Base-by-base conservation (phyloP, 2,113 vertebrate species). In the Campylorhamphus procurvoides region DNA sequence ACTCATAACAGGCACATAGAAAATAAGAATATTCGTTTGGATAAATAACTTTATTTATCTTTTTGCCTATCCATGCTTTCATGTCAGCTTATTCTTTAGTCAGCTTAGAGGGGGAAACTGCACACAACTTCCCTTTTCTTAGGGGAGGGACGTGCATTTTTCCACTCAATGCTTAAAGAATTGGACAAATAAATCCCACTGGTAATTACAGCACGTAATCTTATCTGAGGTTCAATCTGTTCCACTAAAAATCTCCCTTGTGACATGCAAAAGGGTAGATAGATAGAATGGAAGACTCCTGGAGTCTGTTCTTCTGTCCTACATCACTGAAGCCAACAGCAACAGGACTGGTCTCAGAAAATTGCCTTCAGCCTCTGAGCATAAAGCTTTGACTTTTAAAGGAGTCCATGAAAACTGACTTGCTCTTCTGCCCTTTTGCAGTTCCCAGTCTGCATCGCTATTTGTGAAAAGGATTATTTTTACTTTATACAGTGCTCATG, bases 221-320 rank as follows among this genome's bases (percentile, higher is more conserved):
- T 94, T 94, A 96, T 88, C 93, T 77, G 40, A 93, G 69, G 44
- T 67, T 84, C 88, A 93, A 55, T 92, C 83, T 95, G 64, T 49
- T 89, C 64, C 90, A 60, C 80, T 90, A 49, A 84, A 93, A 75
- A 40, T 75, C 82, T 84, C 93, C 83, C 95, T 33, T 56, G 80
- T 28, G 83, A 68, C 66, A 78, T 84, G n/a, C 93, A 86, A 96
- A 89, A 92, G 82, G 35, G 50, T 37, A 83, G 79, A 81, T 47
- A 86, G 87, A 90, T 60, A 93, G 4, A 84, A 81, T 1, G 6
- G 85, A 89, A 89, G 92, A 72, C 75, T 84, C 50, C 90, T 95
- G 85, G 68, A 91, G 20, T 56, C 68, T 87, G 52, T 42, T 81
- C 79, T 95, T 55, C 79, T 93, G 76, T 90, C 88, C 90, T 92